These are phyloP conservation scores for Stenchaetothrips biformis DNA, from an alignment of 2,888 invertebrate species.

Conservation along the genomic window DNA sequence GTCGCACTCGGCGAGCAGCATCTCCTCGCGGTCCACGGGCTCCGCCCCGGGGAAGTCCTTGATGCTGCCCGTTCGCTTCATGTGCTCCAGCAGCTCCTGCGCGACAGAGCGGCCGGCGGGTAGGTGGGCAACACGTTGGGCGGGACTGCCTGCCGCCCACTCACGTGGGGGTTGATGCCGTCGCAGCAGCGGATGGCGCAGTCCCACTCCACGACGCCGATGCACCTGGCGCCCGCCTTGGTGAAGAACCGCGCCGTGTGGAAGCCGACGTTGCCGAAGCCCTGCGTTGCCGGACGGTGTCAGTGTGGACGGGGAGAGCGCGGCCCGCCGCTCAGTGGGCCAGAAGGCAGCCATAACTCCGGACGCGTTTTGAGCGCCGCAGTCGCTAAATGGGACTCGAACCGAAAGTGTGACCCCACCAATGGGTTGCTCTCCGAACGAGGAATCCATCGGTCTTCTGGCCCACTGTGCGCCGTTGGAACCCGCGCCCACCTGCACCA, in stretches of 20 bases:
- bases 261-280: slow-evolving; percentile 78
- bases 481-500: slow-evolving; percentile 55
- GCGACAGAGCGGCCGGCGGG: slow-evolving; percentile 32
- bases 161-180: slow-evolving; percentile 61
- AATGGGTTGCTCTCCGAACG: too few species aligned
- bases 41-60: slow-evolving; percentile 62
- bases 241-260: slow-evolving; percentile 65
- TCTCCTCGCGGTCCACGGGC: slow-evolving; percentile 51
- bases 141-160: too few species aligned
- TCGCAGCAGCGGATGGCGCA: slow-evolving; percentile 58
- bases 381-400: too few species aligned
- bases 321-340: too few species aligned
- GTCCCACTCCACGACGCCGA: slow-evolving; percentile 65
- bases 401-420: too few species aligned
- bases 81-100: slow-evolving; percentile 40
- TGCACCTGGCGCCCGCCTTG: slow-evolving; percentile 63
- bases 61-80: slow-evolving; percentile 41
- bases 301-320: background rate
- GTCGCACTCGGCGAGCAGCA: slow-evolving; percentile 70
- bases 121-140: slow-evolving; percentile 20
- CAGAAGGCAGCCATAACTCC: too few species aligned
- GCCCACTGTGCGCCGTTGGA: too few species aligned
- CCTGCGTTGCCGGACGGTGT: slow-evolving; percentile 44
- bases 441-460: too few species aligned
- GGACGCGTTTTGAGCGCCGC: too few species aligned